Evolutionary conservation across 2,113 vertebrate species (phyloP), one percentile per base, ranked within the genome.

Genomic region (Parus major): DNA sequence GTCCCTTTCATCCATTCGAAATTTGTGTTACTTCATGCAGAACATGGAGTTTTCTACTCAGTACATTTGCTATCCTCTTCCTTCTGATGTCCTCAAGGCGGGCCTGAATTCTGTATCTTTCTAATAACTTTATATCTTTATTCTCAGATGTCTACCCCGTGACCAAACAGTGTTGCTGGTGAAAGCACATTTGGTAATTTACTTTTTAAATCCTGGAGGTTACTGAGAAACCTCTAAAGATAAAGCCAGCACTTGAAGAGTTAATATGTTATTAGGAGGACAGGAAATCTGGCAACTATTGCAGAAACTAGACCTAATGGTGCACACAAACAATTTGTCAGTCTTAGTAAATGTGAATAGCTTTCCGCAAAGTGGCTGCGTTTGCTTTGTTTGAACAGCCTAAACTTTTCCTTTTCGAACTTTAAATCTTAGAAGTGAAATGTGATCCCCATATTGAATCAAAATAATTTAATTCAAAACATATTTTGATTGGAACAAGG

Each of bases 221-320:
- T 64, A 11, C 44, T 36, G 82, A 86, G 63, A 84, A 90, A 68
- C 33, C 61, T 81, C 52, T 33, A 85, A 80, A 95, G 93, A 94
- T 79, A 94, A 95, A 95, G 84, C 95, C 96, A 95, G 97, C 94
- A 95, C 82, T 94, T 93, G 56, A 97, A 84, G 97, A 95, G 98
- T 98, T 98, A 98, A 98, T 87, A 39, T 88, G 96, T 97, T 98
- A 98, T 97, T 97, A 98, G 96, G 88, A 97, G 95, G 95, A 97
- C 96, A 98, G 98, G 98, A 98, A 98, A 98, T 98, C 98, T 98
- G 98, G 98, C 97, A 98, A 97, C 97, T 98, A 98, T 98, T 98
- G 97, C 95, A 97, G 97, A 98, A 98, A 98, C 97, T 95, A 95
- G 97, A 97, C 97, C 96, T 97, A 98, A 98, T 98, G 96, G 98